A percentile compares a stretch with the other conserved stretches of the same genome.
phyloP scores from a whole-genome alignment of 37 sponge, comb jelly and placozoan genomes.

The Eunapius fragilis region DNA sequence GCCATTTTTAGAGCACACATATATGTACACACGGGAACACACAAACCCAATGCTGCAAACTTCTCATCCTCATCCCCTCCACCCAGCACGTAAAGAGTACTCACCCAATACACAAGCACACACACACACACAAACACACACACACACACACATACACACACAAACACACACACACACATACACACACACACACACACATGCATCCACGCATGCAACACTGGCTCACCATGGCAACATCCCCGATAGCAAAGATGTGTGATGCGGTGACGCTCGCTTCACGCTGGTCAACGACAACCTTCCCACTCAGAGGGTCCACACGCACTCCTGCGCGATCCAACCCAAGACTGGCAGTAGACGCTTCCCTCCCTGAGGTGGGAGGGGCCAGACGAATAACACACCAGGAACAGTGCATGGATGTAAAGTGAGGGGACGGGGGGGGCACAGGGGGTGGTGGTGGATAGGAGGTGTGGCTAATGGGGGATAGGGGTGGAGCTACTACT shows the following conservation, averaged over 20 bases:
- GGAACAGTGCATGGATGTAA: background rate
- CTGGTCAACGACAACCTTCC: slow-evolving; percentile 33
- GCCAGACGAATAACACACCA: background rate
- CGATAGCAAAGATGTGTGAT: slow-evolving; percentile 84
- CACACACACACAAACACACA: too few relatives aligned
- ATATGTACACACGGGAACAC: too few relatives aligned
- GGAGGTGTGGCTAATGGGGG: background rate
- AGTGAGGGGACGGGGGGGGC: background rate
- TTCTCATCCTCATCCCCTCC: too few relatives aligned
- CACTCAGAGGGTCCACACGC: slow-evolving; percentile 27
- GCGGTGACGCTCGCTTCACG: slow-evolving; percentile 55
- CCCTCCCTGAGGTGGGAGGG: slow-evolving; percentile 44
- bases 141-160: too few relatives aligned
- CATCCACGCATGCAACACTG: background rate
- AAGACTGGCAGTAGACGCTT: slow-evolving; percentile 51
- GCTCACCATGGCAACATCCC: slow-evolving; percentile 73
- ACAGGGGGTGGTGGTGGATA: background rate
- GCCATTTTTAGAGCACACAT: too few relatives aligned
- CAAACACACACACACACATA: background rate
- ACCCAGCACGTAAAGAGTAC: too few relatives aligned
- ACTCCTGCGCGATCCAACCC: slow-evolving; percentile 68
- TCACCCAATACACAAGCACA: too few relatives aligned
- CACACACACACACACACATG: background rate
- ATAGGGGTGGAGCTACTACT: too few relatives aligned
- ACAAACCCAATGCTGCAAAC: too few relatives aligned